Conservation (phyloP, 1,140 invertebrate genomes). For the Pararge aegeria region DNA sequence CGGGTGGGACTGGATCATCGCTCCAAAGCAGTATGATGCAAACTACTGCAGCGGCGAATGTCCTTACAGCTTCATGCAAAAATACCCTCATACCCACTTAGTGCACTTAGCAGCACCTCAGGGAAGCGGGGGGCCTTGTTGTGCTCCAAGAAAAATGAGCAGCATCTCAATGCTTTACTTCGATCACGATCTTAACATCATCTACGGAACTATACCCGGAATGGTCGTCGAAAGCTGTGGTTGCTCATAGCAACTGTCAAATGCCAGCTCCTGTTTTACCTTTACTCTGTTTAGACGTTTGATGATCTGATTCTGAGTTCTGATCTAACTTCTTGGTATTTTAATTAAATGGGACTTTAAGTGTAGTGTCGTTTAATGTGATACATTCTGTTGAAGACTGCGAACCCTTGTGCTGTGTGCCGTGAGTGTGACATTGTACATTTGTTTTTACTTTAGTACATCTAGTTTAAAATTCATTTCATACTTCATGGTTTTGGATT, state of each 20-base stretch:
- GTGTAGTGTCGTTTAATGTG: conserved; percentile 59
- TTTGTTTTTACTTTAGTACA: conserved; percentile 38
- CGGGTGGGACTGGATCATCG: conserved; percentile 99
- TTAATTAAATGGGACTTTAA: conserved; percentile 35
- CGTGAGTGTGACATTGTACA: conserved; percentile 59
- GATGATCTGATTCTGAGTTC: conserved; percentile 4
- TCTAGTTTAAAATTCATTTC: conserved; percentile 42
- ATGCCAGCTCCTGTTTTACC: conserved; percentile 25
- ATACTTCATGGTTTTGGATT: conserved; percentile 21
- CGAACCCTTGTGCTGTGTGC: conserved; percentile 62
- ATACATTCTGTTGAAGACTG: conserved; percentile 70
- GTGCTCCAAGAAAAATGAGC: conserved; percentile 93
- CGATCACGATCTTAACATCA: conserved; percentile 92
- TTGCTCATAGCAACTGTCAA: conserved; percentile 85
- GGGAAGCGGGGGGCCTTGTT: conserved; percentile 91
- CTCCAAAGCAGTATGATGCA: conserved; percentile 96
- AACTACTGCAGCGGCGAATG: conserved; percentile 98
- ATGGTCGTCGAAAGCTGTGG: conserved; percentile 97
- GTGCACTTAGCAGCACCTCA: conserved; percentile 86
- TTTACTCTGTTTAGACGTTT: conserved; percentile 9
- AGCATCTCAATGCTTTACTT: conserved; percentile 96
- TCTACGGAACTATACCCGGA: conserved; percentile 92
- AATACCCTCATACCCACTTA: conserved; percentile 96
- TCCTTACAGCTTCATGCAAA: conserved; percentile 92
- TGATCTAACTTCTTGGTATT: conserved; percentile 12